phyloP scores from a whole-genome alignment of 2,888 invertebrate species.

The Hofmannophila pseudospretella region DNA sequence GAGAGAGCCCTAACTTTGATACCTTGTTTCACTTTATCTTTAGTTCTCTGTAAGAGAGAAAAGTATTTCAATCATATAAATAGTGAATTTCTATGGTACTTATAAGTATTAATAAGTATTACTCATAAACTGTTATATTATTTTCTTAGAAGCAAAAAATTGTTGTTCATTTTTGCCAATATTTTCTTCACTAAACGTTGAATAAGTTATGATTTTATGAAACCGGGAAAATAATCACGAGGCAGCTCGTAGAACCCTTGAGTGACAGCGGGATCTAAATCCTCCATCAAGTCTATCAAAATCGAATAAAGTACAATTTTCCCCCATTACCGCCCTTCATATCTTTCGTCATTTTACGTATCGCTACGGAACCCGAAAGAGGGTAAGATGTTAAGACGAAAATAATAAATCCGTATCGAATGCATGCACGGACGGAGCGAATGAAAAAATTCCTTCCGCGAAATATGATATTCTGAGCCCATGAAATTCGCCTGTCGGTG shows the following conservation, averaged over 20 bases:
- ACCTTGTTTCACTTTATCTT: no score
- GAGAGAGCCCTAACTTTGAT: no score
- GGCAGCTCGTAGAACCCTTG: constrained; percentile 33
- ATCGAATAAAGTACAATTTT: constrained; percentile 76
- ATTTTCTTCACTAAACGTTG: no score
- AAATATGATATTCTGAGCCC: constrained; percentile 45
- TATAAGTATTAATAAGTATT: no score
- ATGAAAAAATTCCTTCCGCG: constrained; percentile 44
- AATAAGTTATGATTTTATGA: no score
- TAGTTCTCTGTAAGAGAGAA: no score
- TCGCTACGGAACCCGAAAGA: constrained; percentile 69
- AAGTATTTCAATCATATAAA: no score
- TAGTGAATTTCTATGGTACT: no score
- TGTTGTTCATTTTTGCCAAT: no score
- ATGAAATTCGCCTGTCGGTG: constrained; percentile 50
- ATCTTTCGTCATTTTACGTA: constrained; percentile 76
- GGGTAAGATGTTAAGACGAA: constrained; percentile 68
- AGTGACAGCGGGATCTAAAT: constrained; percentile 63
- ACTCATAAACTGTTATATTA: no score
- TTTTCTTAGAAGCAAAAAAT: no score
- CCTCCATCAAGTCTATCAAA: constrained; percentile 72
- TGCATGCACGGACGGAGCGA: constrained; percentile 58
- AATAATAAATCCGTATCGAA: constrained; percentile 75
- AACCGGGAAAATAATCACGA: constrained; percentile 10
- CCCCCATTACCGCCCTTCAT: constrained; percentile 73